Conservation (phyloP, 1,140 invertebrate species). For the Phenacoccus solenopsis region DNA sequence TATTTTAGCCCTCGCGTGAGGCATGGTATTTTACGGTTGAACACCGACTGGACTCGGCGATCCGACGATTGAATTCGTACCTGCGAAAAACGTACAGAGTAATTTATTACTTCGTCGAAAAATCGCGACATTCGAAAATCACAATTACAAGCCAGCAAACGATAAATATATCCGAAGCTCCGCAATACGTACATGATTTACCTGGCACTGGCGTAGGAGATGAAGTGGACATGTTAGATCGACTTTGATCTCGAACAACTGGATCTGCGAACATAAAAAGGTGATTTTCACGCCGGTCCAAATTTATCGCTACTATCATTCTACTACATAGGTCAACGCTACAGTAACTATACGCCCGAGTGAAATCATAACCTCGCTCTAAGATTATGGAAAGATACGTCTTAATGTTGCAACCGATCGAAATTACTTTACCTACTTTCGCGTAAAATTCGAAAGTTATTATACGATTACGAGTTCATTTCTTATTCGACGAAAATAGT, state of each 20-base stretch:
- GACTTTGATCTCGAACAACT: constrained; percentile 13
- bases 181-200: not conserved
- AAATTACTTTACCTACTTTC: no score
- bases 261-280: not conserved
- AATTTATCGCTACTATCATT: no score
- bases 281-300: no score
- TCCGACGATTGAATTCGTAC: not conserved
- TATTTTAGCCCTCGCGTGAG: not conserved
- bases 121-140: not conserved
- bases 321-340: no score
- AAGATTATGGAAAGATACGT: no score
- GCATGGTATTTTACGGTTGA: not conserved
- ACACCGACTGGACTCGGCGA: not conserved
- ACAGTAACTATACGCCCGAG: no score
- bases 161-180: not conserved
- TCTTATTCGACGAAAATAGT: no score
- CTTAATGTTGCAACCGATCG: no score
- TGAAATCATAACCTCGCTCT: no score
- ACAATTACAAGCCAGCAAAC: not conserved
- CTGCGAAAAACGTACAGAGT: constrained; percentile 9
- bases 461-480: no score
- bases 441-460: no score
- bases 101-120: not conserved
- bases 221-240: not conserved
- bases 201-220: constrained; percentile 7